phyloP scores from a whole-genome alignment of 2,888 invertebrate species.

The Cryptophagus acutangulus region DNA sequence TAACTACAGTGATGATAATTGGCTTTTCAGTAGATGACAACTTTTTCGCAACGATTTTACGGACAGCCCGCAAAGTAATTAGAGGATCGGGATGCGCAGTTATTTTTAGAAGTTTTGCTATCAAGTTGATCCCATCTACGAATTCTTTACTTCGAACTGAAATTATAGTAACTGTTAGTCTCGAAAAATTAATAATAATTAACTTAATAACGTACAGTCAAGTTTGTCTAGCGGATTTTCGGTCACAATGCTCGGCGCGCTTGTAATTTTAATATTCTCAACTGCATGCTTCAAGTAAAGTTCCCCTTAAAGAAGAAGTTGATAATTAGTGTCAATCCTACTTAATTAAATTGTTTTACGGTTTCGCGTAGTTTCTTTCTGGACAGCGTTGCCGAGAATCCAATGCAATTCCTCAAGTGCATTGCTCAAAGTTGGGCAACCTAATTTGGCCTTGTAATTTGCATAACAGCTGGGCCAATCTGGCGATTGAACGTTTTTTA shows the following conservation, averaged over 20 bases:
- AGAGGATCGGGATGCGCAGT: constrained; percentile 77
- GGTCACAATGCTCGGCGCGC: constrained; percentile 68
- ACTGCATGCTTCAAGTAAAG: constrained; percentile 66
- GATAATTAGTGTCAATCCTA: constrained; percentile 5
- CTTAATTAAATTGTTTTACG: constrained; percentile 48
- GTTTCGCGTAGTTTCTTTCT: constrained; percentile 78
- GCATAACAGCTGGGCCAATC: constrained; percentile 69
- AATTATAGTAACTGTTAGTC: constrained; percentile 38
- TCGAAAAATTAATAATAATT: constrained; percentile 1
- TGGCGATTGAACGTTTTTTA: constrained; percentile 63
- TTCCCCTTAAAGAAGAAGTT: constrained; percentile 53
- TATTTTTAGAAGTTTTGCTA: constrained; percentile 76
- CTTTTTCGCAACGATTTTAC: constrained; percentile 57
- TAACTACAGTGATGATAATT: constrained; percentile 19
- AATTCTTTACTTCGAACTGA: constrained; percentile 80
- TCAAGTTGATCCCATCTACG: constrained; percentile 69
- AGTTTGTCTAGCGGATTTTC: constrained; percentile 81
- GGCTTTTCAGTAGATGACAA: constrained; percentile 56
- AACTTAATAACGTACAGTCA: constrained; percentile 65
- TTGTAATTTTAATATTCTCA: constrained; percentile 55
- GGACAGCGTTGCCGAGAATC: constrained; percentile 77
- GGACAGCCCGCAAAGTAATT: constrained; percentile 65
- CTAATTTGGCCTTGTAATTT: constrained; percentile 70
- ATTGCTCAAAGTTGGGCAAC: constrained; percentile 61
- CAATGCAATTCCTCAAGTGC: constrained; percentile 74